phyloP scores from a whole-genome alignment of 2,797 vertebrate genomes.

The Scarus forsteni region DNA sequence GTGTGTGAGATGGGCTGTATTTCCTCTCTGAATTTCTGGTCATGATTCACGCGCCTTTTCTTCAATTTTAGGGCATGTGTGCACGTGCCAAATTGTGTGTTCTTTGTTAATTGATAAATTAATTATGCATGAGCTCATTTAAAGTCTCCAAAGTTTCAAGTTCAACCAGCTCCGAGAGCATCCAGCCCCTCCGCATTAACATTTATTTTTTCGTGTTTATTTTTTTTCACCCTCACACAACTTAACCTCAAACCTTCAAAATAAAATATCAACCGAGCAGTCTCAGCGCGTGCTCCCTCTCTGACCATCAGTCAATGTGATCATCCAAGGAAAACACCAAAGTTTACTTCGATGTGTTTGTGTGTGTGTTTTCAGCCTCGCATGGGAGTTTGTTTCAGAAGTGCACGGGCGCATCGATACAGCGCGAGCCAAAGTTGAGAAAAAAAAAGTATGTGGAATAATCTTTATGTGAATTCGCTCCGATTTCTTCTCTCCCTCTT shows the following conservation, averaged over 20 bases:
- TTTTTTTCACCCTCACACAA: background rate
- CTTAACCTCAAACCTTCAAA: background rate
- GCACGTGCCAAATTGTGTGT: background rate
- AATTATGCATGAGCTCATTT: background rate
- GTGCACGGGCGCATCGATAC: slow-evolving; percentile 66
- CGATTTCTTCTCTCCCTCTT: slow-evolving; percentile 29
- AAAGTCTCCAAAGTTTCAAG: background rate
- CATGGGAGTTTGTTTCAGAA: slow-evolving; percentile 72
- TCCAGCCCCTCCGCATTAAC: background rate
- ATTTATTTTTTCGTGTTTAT: slow-evolving; percentile 21
- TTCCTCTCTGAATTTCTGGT: slow-evolving; percentile 35
- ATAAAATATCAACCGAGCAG: background rate
- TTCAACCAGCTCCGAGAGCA: slow-evolving; percentile 3
- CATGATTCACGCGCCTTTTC: background rate
- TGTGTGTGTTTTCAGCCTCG: slow-evolving; percentile 51
- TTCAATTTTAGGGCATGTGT: slow-evolving; percentile 1
- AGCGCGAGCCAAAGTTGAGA: slow-evolving; percentile 52
- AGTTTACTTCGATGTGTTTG: slow-evolving; percentile 49
- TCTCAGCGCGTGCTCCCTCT: slow-evolving; percentile 13
- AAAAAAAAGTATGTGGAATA: slow-evolving; percentile 62
- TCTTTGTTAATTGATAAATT: background rate
- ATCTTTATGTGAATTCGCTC: slow-evolving; percentile 66
- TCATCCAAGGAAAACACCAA: slow-evolving; percentile 46
- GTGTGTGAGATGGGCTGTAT: slow-evolving; percentile 23
- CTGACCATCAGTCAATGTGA: slow-evolving; percentile 43